Percentiles rank a stretch among this genome's conserved stretches.
Evolutionary conservation across 2,797 vertebrate genomes (phyloP).

Genomic region (Oreortyx pictus): DNA sequence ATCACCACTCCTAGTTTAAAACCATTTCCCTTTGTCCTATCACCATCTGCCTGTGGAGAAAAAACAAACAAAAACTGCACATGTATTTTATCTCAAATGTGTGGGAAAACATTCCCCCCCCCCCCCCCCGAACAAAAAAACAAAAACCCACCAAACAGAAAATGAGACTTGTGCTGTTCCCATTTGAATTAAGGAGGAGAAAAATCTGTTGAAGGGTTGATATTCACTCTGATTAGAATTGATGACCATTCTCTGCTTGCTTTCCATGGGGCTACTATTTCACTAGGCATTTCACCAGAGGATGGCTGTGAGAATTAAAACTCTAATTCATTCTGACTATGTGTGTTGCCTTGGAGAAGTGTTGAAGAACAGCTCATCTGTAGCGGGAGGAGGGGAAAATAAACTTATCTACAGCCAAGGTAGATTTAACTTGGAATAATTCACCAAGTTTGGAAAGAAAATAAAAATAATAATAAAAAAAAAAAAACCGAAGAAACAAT

Average conservation of each 20-base stretch:
- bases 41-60: not conserved
- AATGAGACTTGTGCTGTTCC: not conserved
- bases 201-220: not conserved
- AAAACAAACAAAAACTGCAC: not conserved
- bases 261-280: not conserved
- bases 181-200: not conserved
- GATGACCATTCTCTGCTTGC: not conserved
- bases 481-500: not conserved
- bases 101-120: not conserved
- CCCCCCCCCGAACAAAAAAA: no score
- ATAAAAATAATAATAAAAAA: not conserved
- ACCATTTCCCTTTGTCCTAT: not conserved
- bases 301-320: not conserved
- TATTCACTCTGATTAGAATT: not conserved
- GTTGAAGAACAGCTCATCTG: not conserved
- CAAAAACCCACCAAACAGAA: not conserved
- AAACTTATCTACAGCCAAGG: not conserved
- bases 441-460: not conserved
- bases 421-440: constrained; percentile 9
- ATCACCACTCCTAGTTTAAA: not conserved
- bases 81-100: not conserved
- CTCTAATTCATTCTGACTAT: not conserved
- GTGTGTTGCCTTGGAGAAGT: not conserved
- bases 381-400: not conserved
- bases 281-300: not conserved